Conservation (phyloP, 1,140 invertebrate species). For the Galendromus occidentalis region DNA sequence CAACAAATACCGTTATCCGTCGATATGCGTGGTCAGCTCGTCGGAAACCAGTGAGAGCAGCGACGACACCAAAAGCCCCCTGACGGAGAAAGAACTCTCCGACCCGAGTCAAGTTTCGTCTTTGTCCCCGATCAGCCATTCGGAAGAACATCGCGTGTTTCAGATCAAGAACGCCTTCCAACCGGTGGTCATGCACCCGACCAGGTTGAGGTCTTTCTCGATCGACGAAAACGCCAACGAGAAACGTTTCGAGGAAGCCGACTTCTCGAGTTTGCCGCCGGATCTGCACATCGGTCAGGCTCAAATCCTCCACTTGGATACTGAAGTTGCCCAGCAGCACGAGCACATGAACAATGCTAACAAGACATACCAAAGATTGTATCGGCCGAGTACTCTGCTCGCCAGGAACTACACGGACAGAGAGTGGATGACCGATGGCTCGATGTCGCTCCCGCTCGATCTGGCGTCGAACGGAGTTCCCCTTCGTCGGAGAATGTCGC, state of each 20-base stretch:
- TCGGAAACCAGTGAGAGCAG: constrained; percentile 40
- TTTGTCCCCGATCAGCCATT: background rate
- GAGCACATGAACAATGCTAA: background rate
- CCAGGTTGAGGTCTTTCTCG: constrained; percentile 8
- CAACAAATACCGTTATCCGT: constrained; percentile 63
- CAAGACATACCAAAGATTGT: constrained; percentile 8
- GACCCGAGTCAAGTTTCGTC: background rate
- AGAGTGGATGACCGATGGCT: constrained; percentile 4
- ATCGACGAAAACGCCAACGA: constrained; percentile 11
- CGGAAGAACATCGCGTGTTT: background rate
- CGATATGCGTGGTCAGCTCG: constrained; percentile 72
- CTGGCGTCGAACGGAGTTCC: background rate
- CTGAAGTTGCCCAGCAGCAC: background rate
- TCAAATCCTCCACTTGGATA: background rate
- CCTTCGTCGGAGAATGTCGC: background rate
- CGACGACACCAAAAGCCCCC: constrained; percentile 4
- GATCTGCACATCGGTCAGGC: background rate
- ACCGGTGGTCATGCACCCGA: constrained; percentile 19
- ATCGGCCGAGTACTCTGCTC: constrained; percentile 1
- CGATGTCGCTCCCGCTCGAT: background rate
- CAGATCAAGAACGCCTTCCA: constrained; percentile 15
- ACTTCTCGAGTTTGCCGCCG: background rate
- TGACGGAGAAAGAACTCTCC: background rate
- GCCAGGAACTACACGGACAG: constrained; percentile 5
- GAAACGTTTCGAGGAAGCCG: background rate